Evolutionary conservation across 2,797 vertebrate species (phyloP), one percentile per base, ranked within the genome.

Genomic region (Lagorchestes hirsutus): DNA sequence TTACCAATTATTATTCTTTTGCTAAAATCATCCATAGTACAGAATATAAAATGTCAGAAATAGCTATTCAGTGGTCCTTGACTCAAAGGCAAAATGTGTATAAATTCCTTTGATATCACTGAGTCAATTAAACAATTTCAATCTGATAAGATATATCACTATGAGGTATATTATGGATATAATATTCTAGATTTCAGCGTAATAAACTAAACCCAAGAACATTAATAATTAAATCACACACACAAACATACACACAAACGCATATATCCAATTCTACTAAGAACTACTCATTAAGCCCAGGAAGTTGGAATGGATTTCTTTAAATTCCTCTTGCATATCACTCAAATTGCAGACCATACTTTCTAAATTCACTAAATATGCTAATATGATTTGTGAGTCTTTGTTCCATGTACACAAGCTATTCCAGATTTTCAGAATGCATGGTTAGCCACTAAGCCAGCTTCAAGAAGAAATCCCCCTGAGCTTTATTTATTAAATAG

Each of bases 291-390:
- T 90, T 92, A 93, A 56, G 58, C 3, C 27, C 9, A 93, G 34
- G n/a, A 91, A 46, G 56, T 2, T 93, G 24, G 18, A 90, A 92
- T 50, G 34, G n/a, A 29, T 55, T 67, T 93, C 28, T 4, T 1
- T 34, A 92, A 93, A 46, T 96, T 97, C 18, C 52, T 92, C 34
- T 90, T 95, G 24, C 50, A 0, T 91, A 55, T 91, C 40, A 96
- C 24, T 96, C 96, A 52, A 93, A 87, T 58, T 50, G 50, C 31
- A 93, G 12, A n/a, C 10, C 56, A 58, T 12, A 90, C 22, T 95
- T 96, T 95, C 46, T 94, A 93, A 91, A 93, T 67, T 74, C 55
- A 94, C 59, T 74, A 94, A 93, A 52, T 52, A 91, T 74, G 59
- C 46, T 92, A 92, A 74, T 58, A 28, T 92, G 55, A 95, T 56